phyloP scores from a whole-genome alignment of 1,140 invertebrate genomes.

The Conus ventricosus region DNA sequence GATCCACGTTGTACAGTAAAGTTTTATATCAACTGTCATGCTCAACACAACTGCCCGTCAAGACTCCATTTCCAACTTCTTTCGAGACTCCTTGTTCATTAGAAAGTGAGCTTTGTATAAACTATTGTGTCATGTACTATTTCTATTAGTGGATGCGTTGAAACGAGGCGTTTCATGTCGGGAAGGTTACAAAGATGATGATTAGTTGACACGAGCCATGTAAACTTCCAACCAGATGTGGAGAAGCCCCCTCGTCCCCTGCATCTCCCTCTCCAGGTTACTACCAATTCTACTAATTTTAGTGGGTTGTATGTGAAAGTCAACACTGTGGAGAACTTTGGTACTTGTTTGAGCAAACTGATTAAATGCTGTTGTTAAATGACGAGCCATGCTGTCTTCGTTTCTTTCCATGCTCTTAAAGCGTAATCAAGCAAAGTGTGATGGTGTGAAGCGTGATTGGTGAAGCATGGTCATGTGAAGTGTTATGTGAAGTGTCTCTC shows the following conservation, averaged over 20 bases:
- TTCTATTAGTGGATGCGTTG: no score
- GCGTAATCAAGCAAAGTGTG: no score
- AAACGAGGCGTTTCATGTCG: no score
- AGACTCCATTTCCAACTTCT: neutral
- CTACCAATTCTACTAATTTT: neutral
- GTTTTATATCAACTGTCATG: neutral
- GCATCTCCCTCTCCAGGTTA: neutral
- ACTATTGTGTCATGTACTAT: no score
- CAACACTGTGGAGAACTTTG: conserved; percentile 7
- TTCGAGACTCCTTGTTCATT: neutral
- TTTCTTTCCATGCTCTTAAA: neutral
- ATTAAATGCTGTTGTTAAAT: conserved; percentile 25
- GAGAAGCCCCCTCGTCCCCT: neutral
- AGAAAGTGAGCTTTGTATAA: no score
- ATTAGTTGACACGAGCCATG: no score
- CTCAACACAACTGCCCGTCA: neutral
- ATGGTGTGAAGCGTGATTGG: no score
- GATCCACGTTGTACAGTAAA: neutral
- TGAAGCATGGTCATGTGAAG: no score
- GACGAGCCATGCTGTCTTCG: neutral
- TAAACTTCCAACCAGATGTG: no score
- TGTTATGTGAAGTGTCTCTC: no score
- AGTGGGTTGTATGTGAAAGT: neutral
- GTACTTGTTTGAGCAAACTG: conserved; percentile 3
- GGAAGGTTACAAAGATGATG: no score